Conservation (phyloP, 2,888 invertebrate genomes). For the Limnephilus lunatus region DNA sequence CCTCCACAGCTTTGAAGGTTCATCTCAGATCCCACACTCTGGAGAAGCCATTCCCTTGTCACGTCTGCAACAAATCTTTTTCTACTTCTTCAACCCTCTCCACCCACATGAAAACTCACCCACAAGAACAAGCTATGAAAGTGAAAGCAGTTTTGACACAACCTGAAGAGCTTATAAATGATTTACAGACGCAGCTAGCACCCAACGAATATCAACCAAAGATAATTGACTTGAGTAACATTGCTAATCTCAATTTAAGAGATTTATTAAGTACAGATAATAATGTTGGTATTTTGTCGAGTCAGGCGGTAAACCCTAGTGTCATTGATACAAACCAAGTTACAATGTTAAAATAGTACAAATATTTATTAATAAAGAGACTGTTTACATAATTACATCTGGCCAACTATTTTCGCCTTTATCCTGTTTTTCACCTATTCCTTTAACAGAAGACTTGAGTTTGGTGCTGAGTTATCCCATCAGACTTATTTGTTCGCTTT, state of each 20-base stretch:
- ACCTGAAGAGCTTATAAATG: not conserved
- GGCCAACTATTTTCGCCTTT: too few species aligned
- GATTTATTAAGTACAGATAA: not conserved
- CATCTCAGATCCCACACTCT: constrained; percentile 52
- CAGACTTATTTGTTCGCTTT: too few species aligned
- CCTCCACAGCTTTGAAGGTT: constrained; percentile 46
- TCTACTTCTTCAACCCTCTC: constrained; percentile 46
- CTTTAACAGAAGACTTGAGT: too few species aligned
- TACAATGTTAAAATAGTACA: not conserved
- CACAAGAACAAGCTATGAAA: not conserved
- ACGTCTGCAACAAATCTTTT: constrained; percentile 52
- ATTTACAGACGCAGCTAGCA: not conserved
- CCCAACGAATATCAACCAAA: not conserved
- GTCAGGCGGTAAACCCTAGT: not conserved
- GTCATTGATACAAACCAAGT: not conserved
- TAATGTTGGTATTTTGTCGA: not conserved
- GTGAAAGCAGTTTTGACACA: not conserved
- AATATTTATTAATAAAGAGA: too few species aligned
- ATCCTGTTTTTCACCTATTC: too few species aligned
- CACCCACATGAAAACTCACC: constrained; percentile 56
- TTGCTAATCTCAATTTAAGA: constrained; percentile 4
- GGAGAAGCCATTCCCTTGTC: constrained; percentile 58
- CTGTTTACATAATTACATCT: too few species aligned
- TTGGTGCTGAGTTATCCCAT: too few species aligned
- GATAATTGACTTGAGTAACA: not conserved